phyloP scores from a whole-genome alignment of 2,113 vertebrate species.

The Orientallactaga bullata region DNA sequence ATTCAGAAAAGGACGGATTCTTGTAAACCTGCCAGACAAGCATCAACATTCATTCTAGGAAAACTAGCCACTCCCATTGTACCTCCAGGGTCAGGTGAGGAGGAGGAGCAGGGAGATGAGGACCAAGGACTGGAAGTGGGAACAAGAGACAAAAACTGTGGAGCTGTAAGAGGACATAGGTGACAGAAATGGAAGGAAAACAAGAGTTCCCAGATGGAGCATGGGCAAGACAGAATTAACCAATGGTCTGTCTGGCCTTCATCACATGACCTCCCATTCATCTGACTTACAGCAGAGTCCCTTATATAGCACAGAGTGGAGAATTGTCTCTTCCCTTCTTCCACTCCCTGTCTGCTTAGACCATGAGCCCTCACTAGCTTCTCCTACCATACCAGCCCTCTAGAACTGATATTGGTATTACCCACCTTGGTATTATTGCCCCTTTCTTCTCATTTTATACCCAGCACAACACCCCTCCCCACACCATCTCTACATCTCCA shows the following conservation, averaged over 20 bases:
- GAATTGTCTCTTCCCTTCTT: neutral
- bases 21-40: slow-evolving; percentile 3
- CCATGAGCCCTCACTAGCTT: neutral
- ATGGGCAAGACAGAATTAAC: neutral
- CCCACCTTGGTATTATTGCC: neutral
- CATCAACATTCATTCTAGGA: neutral
- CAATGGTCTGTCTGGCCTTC: neutral
- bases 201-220: neutral
- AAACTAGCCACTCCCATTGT: neutral
- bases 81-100: neutral
- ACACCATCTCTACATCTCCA: neutral
- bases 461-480: neutral
- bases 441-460: slow-evolving; percentile 8
- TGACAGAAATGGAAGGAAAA: neutral
- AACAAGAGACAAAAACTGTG: neutral
- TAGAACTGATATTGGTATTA: neutral
- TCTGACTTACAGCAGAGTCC: neutral
- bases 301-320: neutral
- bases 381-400: neutral
- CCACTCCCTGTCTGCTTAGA: neutral
- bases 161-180: neutral
- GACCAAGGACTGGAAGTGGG: accelerated
- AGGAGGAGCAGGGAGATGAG: neutral
- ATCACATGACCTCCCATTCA: neutral
- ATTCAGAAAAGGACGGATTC: neutral